A percentile compares a stretch with the other conserved stretches of the same genome.
Evolutionary conservation across 2,888 invertebrate genomes (phyloP).

Genomic region (Drepana falcataria): DNA sequence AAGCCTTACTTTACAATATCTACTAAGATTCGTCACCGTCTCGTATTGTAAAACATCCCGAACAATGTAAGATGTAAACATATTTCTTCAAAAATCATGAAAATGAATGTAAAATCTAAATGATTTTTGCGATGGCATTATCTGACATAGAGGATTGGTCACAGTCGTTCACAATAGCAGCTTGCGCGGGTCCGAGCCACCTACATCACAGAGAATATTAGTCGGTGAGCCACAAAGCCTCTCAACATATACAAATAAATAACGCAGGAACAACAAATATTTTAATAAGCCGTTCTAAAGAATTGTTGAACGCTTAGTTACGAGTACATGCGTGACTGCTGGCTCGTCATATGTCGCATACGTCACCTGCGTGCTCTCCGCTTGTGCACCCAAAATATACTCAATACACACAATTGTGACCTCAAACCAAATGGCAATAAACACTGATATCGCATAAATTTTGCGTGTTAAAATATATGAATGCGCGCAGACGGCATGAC

Average conservation of each 20-base stretch:
- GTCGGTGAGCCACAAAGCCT: constrained; percentile 65
- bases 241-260: constrained; percentile 72
- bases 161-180: constrained; percentile 59
- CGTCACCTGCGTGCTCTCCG: constrained; percentile 43
- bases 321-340: constrained; percentile 56
- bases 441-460: constrained; percentile 20
- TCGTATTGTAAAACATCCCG: background rate
- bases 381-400: constrained; percentile 9
- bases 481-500: constrained; percentile 60
- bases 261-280: constrained; percentile 76
- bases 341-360: constrained; percentile 31
- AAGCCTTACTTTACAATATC: background rate
- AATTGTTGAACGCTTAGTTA: constrained; percentile 67
- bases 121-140: constrained; percentile 62
- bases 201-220: constrained; percentile 48
- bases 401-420: constrained; percentile 14
- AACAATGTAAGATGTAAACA: background rate
- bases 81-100: constrained; percentile 5
- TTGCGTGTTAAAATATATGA: constrained; percentile 31
- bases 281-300: constrained; percentile 75
- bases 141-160: constrained; percentile 61
- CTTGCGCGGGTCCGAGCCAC: constrained; percentile 38
- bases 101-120: constrained; percentile 26
- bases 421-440: constrained; percentile 19
- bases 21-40: background rate